Evolutionary conservation across 2,888 invertebrate genomes (phyloP).

Genomic region (Galerucella calmariensis): DNA sequence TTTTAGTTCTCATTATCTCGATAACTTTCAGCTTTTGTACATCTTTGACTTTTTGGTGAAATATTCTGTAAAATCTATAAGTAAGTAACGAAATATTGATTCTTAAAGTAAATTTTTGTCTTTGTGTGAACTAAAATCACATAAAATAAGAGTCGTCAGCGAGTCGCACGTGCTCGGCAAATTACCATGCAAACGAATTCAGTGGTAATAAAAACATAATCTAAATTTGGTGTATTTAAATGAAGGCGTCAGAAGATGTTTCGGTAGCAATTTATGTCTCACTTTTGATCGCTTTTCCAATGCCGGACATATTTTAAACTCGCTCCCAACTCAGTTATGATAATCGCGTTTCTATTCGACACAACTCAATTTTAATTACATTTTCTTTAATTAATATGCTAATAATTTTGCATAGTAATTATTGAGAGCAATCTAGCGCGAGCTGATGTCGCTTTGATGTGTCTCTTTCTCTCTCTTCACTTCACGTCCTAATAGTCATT

Average conservation of each 20-base stretch:
- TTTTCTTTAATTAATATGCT: constrained; percentile 69
- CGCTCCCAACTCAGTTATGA: constrained; percentile 60
- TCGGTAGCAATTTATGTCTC: constrained; percentile 61
- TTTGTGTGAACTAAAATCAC: background rate
- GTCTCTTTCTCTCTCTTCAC: constrained; percentile 41
- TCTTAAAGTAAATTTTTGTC: too few species aligned
- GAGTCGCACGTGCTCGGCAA: constrained; percentile 41
- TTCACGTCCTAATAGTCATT: background rate
- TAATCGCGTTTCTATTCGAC: constrained; percentile 64
- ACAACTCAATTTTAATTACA: constrained; percentile 68
- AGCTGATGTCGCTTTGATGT: constrained; percentile 66
- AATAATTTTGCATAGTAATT: constrained; percentile 69
- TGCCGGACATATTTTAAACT: constrained; percentile 60
- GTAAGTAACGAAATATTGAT: too few species aligned
- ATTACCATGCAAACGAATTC: constrained; percentile 64
- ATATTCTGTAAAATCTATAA: too few species aligned
- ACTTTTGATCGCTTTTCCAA: constrained; percentile 62
- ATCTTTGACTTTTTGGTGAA: too few species aligned
- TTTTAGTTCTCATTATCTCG: too few species aligned
- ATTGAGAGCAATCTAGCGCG: constrained; percentile 67
- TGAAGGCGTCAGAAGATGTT: constrained; percentile 63
- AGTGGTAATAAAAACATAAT: constrained; percentile 61
- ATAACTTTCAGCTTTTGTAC: too few species aligned
- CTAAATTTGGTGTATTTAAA: constrained; percentile 62
- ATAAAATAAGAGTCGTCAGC: constrained; percentile 9